These are phyloP conservation scores for Tetramorium parvispinum DNA, from an alignment of 1,140 invertebrate genomes.

Conservation along the genomic window DNA sequence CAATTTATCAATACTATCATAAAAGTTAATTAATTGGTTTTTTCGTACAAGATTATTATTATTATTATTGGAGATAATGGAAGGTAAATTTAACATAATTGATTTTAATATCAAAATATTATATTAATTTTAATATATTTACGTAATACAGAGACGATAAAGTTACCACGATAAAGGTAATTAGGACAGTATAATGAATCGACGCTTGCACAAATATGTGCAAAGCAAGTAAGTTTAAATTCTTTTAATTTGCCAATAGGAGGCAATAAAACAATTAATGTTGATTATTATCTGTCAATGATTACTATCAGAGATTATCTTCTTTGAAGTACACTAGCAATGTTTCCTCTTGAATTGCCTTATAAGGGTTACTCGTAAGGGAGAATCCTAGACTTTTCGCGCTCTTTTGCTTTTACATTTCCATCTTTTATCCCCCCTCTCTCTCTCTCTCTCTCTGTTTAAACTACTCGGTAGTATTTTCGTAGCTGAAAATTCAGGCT, in stretches of 20 bases:
- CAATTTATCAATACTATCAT: not conserved
- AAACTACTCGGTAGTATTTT: slow-evolving; percentile 30
- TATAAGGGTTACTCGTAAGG: not conserved
- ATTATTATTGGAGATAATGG: not conserved
- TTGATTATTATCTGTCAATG: not conserved
- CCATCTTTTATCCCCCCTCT: not conserved
- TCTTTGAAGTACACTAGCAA: not conserved
- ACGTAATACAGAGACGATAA: not conserved
- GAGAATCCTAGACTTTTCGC: slow-evolving; percentile 58
- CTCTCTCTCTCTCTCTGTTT: slow-evolving; percentile 12
- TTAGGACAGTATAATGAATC: not conserved
- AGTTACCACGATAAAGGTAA: not conserved
- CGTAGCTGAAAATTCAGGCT: slow-evolving; percentile 63
- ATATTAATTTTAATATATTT: slow-evolving; percentile 28
- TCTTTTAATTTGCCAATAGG: not conserved
- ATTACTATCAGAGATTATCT: not conserved
- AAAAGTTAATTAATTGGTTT: not conserved
- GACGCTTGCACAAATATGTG: not conserved
- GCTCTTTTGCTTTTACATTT: slow-evolving; percentile 46
- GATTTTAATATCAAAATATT: slow-evolving; percentile 5
- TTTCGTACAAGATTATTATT: not conserved
- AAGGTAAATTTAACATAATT: slow-evolving; percentile 1
- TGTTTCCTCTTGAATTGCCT: slow-evolving; percentile 24
- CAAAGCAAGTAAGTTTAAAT: not conserved
- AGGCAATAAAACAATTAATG: not conserved